Evolutionary conservation across 2,888 invertebrate species (phyloP).

Genomic region (Chaitophorus viminalis): DNA sequence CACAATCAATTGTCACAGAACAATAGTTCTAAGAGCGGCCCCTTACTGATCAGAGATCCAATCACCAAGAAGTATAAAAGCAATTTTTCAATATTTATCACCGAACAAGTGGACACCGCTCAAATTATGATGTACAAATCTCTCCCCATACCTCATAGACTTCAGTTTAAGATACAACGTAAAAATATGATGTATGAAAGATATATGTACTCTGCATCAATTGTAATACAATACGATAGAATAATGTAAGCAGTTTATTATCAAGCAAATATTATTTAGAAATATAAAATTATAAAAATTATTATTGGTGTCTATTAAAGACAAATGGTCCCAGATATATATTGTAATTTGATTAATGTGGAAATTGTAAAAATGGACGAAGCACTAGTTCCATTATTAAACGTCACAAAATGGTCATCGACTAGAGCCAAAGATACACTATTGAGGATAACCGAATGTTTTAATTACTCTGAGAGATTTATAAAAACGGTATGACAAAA

Average conservation of each 20-base stretch:
- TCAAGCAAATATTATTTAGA: too few relatives aligned
- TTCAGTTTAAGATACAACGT: not conserved
- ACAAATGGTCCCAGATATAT: slow-evolving; percentile 8
- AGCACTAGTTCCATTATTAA: slow-evolving; percentile 12
- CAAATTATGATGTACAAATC: slow-evolving; percentile 29
- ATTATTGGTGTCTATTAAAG: not conserved
- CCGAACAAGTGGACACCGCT: not conserved
- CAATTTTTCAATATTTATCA: slow-evolving; percentile 25
- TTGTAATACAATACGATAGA: slow-evolving; percentile 14
- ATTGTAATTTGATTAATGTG: slow-evolving; percentile 13
- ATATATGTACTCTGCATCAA: not conserved
- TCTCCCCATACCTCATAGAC: not conserved
- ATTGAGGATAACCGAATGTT: not conserved
- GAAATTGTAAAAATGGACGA: slow-evolving; percentile 51
- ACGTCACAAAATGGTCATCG: slow-evolving; percentile 20
- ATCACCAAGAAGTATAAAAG: not conserved
- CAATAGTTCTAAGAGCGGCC: not conserved
- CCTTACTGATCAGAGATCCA: slow-evolving; percentile 23
- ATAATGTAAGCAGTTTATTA: not conserved
- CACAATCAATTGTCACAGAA: not conserved
- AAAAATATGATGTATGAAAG: slow-evolving; percentile 8
- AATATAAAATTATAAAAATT: not conserved
- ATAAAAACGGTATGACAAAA: not conserved
- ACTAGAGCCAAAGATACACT: slow-evolving; percentile 6
- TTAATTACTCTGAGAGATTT: slow-evolving; percentile 18